Evolutionary conservation across 1,140 invertebrate species (phyloP), one percentile per base, ranked within the genome.

Genomic region (Eupristina koningsbergeri): DNA sequence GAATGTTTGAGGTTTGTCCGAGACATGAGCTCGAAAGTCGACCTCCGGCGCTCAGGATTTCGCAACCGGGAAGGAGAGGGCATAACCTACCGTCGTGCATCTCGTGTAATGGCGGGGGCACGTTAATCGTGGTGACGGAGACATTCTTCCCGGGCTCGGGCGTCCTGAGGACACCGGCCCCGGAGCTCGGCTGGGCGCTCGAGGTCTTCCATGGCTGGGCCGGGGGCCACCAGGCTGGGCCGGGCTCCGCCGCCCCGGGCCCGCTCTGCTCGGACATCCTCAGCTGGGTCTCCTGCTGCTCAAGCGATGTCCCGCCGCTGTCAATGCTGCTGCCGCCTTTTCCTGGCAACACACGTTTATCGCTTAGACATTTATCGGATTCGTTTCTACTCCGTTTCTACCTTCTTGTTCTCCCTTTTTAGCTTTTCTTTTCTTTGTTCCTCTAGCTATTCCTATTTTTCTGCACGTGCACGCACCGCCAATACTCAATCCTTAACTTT

Each of bases 211-310:
- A 92, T 64, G 90, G 88, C 80, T 92, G 91, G 39, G 89, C 83
- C 69, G 90, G 85, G 79, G 89, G 86, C 91, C 91, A 92, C 91
- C 91, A 92, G 84, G 89, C 89, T 58, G 90, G 89, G 84, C 90
- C 89, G 69, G 88, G 82, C 13, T 85, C 86, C 41, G 86, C 89
- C 86, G 90, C 89, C 77, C 89, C 89, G 88, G 91, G 88, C 88
- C 90, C 91, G 88, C 91, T 92, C 89, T 92, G 90, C 85, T 92
- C 92, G 77, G 91, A 92, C 91, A 92, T 92, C 87, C 91, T 92
- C 91, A 92, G 91, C 91, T 92, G 86, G 86, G 80, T 7, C 80
- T 74, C 3, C 8, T 53, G 80, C 6, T 53, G 36, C n/a, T 45
- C 47, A 13, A 41, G 69, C n/a, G 47, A 19, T 36, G 31, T 29